Conservation (phyloP, 30 jellyfish, hydroid and myxozoan species). For the Morbakka virulenta region DNA sequence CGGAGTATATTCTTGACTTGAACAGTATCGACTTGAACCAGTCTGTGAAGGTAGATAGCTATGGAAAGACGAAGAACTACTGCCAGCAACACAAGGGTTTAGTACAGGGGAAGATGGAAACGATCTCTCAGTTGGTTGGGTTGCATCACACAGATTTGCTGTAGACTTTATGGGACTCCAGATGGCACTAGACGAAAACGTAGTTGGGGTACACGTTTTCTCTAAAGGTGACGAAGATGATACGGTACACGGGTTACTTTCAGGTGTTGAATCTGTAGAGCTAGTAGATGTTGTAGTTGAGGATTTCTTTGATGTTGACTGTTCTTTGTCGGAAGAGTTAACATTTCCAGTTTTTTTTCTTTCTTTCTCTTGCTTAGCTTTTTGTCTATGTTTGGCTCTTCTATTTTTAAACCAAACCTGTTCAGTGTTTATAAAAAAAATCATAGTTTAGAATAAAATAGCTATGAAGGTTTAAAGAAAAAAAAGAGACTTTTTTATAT, state of each 20-base stretch:
- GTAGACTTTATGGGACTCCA: background rate
- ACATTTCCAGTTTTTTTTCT: background rate
- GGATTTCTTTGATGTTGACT: background rate
- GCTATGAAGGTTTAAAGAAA: too few species aligned
- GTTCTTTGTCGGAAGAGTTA: constrained; percentile 38
- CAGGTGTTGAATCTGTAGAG: background rate
- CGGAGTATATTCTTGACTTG: constrained; percentile 65
- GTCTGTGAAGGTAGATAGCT: constrained; percentile 70
- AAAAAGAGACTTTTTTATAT: too few species aligned
- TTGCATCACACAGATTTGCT: background rate
- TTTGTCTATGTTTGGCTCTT: constrained; percentile 91
- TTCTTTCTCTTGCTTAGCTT: constrained; percentile 67
- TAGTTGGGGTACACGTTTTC: background rate
- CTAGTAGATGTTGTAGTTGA: background rate
- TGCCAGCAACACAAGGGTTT: background rate
- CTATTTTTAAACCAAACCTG: constrained; percentile 97
- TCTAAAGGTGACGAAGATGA: background rate
- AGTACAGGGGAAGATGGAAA: background rate
- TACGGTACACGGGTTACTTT: background rate
- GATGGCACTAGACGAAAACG: background rate
- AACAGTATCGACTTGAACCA: constrained; percentile 28
- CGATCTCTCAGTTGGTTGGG: background rate
- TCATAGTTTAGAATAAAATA: too few species aligned
- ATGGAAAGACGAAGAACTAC: constrained; percentile 42
- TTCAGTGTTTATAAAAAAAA: background rate